These are phyloP conservation scores for Cheilosia vulpina DNA, from an alignment of 2,888 invertebrate species.

Conservation along the genomic window DNA sequence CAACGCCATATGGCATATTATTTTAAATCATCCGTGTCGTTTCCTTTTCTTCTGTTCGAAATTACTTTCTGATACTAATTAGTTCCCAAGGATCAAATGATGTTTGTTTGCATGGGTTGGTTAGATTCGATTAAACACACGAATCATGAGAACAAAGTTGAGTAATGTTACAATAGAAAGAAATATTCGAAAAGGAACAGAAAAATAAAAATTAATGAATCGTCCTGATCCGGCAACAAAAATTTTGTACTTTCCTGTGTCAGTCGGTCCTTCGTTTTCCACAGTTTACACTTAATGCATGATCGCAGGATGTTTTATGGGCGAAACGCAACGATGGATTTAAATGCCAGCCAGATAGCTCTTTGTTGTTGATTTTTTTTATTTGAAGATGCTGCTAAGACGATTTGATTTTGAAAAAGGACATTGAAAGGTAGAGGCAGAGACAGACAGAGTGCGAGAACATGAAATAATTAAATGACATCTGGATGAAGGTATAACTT, in stretches of 20 bases:
- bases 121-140: background rate
- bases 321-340: slow-evolving; percentile 53
- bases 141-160: slow-evolving; percentile 39
- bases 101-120: background rate
- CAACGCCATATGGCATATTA: slow-evolving; percentile 60
- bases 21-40: slow-evolving; percentile 42
- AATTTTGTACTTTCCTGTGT: slow-evolving; percentile 32
- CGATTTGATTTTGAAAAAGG: slow-evolving; percentile 68
- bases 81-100: slow-evolving; percentile 67
- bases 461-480: slow-evolving; percentile 70
- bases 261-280: slow-evolving; percentile 34
- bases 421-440: slow-evolving; percentile 40
- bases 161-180: slow-evolving; percentile 29
- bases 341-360: slow-evolving; percentile 31
- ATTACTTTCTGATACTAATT: slow-evolving; percentile 59
- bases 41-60: slow-evolving; percentile 24
- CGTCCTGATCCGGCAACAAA: slow-evolving; percentile 67
- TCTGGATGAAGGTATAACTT: slow-evolving; percentile 69
- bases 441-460: slow-evolving; percentile 19
- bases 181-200: slow-evolving; percentile 20
- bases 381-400: slow-evolving; percentile 38
- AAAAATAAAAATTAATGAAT: slow-evolving; percentile 53
- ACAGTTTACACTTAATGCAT: slow-evolving; percentile 55
- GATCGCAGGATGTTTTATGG: slow-evolving; percentile 48
- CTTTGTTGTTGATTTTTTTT: slow-evolving; percentile 31